phyloP scores from a whole-genome alignment of 1,140 invertebrate species.

The Drosophila sp. region DNA sequence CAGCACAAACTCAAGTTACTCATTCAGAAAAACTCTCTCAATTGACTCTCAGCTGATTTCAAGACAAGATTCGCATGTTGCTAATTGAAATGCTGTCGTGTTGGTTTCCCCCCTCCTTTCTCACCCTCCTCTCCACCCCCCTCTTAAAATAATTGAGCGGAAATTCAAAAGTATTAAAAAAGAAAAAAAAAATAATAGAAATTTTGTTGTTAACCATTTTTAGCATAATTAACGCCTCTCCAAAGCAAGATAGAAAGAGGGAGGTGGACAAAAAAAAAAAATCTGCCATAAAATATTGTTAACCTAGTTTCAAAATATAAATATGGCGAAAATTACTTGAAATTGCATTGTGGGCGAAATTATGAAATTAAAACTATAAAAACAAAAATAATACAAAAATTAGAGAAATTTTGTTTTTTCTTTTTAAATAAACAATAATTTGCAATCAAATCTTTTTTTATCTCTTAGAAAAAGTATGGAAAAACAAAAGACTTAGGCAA shows the following conservation, averaged over 20 bases:
- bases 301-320: slow-evolving; percentile 44
- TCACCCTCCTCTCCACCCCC: background rate
- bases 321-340: slow-evolving; percentile 2
- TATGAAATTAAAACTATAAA: slow-evolving; percentile 15
- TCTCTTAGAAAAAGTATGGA: background rate
- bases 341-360: slow-evolving; percentile 14
- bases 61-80: slow-evolving; percentile 20
- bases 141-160: slow-evolving; percentile 15
- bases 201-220: slow-evolving; percentile 16
- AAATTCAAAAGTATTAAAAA: slow-evolving; percentile 18
- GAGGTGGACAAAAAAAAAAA: background rate
- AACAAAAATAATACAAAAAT: background rate
- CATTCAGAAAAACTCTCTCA: background rate
- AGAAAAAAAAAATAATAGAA: slow-evolving; percentile 16
- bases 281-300: slow-evolving; percentile 32
- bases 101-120: background rate
- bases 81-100: slow-evolving; percentile 23
- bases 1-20: slow-evolving; percentile 2
- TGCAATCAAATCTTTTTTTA: background rate
- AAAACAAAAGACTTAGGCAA: slow-evolving; percentile 65
- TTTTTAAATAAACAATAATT: background rate
- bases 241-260: background rate
- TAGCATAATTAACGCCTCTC: slow-evolving; percentile 25
- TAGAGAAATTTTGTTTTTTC: background rate
- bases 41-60: slow-evolving; percentile 1